Base-by-base conservation (phyloP, 2,888 invertebrate species). In the Macaria notata region DNA sequence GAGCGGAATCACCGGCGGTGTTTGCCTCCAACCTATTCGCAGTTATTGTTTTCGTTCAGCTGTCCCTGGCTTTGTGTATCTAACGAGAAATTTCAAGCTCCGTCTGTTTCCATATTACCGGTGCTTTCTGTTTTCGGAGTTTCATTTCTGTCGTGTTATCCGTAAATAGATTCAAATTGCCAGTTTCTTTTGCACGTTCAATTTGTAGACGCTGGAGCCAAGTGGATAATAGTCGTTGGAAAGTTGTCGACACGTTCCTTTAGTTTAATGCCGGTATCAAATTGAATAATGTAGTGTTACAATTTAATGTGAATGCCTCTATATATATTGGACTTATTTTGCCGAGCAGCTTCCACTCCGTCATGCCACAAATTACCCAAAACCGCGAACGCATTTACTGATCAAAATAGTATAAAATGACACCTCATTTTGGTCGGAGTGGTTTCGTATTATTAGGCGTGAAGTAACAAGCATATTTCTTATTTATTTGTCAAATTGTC, bases 61-160 rank as follows among this genome's bases (percentile, higher is more conserved):
- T 66, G 56, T 60, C 57, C 68, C 61, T 63, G 65, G 67, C 66
- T 71, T 71, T 74, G 73, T 78, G 70, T 65, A 62, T 55, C 63
- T 72, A 72, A 75, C 72, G 70, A 75, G 75, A 72, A 74, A 75
- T 77, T 75, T 70, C 64, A 71, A 71, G 69, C 69, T 68, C 64
- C 63, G 65, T 43, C 65, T 62, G 69, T 70, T 70, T 69, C 64
- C 66, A 69, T 72, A 70, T 64, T 62, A 61, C 56, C 52, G 60
- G 52, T 63, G 69, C 73, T 75, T 75, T 79, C 75, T 72, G 68
- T 73, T 78, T 73, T 70, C 72, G 67, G 71, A 72, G 65, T 69
- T 71, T 65, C 57, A 62, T 63, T 63, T 64, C 56, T 56, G 56
- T 59, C 46, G 56, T 58, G 59, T 61, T 64, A 62, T 65, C 54